Evolutionary conservation across 2,113 vertebrate genomes (phyloP).

Genomic region (Forbesichthys agassizii): DNA sequence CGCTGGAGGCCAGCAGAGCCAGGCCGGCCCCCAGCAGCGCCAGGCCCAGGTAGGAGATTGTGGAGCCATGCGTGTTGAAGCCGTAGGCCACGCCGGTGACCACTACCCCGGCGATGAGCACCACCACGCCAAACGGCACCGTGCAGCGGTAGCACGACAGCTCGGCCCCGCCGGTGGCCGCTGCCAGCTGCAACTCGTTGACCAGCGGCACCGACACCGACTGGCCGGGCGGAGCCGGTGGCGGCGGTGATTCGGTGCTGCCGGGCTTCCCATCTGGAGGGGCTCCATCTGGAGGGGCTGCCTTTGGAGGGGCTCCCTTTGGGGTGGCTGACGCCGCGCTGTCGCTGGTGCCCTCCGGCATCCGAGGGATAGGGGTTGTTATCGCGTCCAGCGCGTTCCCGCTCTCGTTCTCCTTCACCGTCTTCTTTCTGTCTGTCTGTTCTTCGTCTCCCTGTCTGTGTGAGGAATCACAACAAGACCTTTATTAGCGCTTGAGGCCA

Average conservation of each 20-base stretch:
- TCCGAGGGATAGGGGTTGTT: conserved; percentile 40
- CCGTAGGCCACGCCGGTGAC: conserved; percentile 94
- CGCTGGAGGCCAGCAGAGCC: conserved; percentile 84
- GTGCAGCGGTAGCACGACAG: conserved; percentile 97
- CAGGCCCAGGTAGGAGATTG: conserved; percentile 93
- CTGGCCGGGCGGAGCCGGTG: conserved; percentile 33
- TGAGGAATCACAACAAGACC: conserved; percentile 15
- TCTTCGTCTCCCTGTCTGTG: conserved; percentile 19
- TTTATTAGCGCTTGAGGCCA: neutral
- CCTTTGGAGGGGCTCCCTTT: conserved; percentile 22
- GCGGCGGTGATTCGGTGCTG: neutral
- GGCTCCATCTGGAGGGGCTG: conserved; percentile 57
- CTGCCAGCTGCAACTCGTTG: conserved; percentile 89
- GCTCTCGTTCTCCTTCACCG: neutral
- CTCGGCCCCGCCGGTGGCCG: conserved; percentile 91
- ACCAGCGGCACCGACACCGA: conserved; percentile 82
- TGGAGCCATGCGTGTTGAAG: conserved; percentile 96
- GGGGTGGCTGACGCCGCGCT: conserved; percentile 72
- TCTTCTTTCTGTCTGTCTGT: conserved; percentile 26
- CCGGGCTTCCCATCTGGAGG: conserved; percentile 64
- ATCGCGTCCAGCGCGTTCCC: neutral
- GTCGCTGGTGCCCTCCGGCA: conserved; percentile 85
- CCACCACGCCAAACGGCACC: conserved; percentile 91
- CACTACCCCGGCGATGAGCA: conserved; percentile 90
- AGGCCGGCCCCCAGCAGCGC: conserved; percentile 88